Evolutionary conservation across 2,888 invertebrate species (phyloP), one percentile per base, ranked within the genome.

Genomic region (Hirtodrosophila duncani): DNA sequence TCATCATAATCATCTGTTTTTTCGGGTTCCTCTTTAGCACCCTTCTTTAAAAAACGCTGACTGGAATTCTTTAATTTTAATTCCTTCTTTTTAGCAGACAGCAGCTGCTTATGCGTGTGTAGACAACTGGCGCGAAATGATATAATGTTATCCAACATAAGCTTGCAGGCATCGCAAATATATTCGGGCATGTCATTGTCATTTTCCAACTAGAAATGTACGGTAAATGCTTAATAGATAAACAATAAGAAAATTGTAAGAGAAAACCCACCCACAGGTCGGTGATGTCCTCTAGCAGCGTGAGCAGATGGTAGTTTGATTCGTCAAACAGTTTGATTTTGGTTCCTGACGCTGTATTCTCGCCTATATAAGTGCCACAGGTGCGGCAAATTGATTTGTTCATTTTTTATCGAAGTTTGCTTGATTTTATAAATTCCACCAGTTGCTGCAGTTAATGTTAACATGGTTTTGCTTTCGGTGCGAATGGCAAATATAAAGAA

Each of bases 61-160:
- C n/a, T n/a, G n/a, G n/a, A n/a, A 3, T 10, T 3, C 2, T 18
- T 24, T 29, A 41, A n/a, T 23, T 27, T 17, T 8, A 51, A 3
- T 4, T 14, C n/a, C 1, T 26, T 41, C 16, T 16, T 46, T 16
- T 56, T 60, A 0, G 11, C 24, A n/a, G 17, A 33, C 26, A 63
- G 23, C 10, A 72, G 46, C n/a, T 26, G 51, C 5, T 44, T 45
- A 11, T 70, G 57, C 0, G 55, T 68, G 6, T 30, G 23, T 3
- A 74, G 23, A 16, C 74, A 78, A 18, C 10, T 50, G 1, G 7
- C 3, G 1, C 78, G 78, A n/a, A 78, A 78, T 11, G 36, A 18
- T 1, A 39, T 3, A 3, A 66, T 49, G 27, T 45, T 24, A 7
- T 57, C 29, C 6, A 71, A 24, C 8, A 66, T 10, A 1, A 11